Evolutionary conservation across 30 jellyfish, hydroid and myxozoan genomes (phyloP).

Genomic region (Cassiopea xamachana): DNA sequence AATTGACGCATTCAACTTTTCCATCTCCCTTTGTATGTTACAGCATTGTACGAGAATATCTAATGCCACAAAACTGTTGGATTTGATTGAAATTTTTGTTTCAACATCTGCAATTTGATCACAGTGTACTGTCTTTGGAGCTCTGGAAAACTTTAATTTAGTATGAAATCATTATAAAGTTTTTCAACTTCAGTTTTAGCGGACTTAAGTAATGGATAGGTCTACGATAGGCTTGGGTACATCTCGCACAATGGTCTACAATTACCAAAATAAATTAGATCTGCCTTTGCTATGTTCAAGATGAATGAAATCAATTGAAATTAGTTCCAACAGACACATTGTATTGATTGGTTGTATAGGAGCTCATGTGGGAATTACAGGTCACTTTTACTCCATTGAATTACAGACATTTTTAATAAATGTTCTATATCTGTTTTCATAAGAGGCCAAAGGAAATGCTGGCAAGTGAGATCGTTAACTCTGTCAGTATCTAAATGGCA

Average conservation of each 20-base stretch:
- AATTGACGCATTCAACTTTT: slow-evolving; percentile 42
- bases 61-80: slow-evolving; percentile 28
- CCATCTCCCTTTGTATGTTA: slow-evolving; percentile 69
- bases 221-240: slow-evolving; percentile 52
- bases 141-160: slow-evolving; percentile 49
- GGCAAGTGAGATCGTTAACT: slow-evolving; percentile 23
- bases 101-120: slow-evolving; percentile 66
- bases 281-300: slow-evolving; percentile 56
- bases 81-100: slow-evolving; percentile 29
- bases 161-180: slow-evolving; percentile 63
- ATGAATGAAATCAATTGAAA: slow-evolving; percentile 49
- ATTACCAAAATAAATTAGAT: slow-evolving; percentile 51
- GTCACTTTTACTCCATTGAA: slow-evolving; percentile 26
- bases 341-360: slow-evolving; percentile 50
- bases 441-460: slow-evolving; percentile 58
- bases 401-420: slow-evolving; percentile 13
- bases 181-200: slow-evolving; percentile 65
- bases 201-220: slow-evolving; percentile 20
- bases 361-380: slow-evolving; percentile 19
- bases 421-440: slow-evolving; percentile 46
- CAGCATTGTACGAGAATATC: slow-evolving; percentile 64
- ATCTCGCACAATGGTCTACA: slow-evolving; percentile 65
- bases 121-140: slow-evolving; percentile 12
- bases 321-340: slow-evolving; percentile 37
- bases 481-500: slow-evolving; percentile 64